A percentile compares a stretch with the other conserved stretches of the same genome.
These are phyloP conservation scores for Elephantulus edwardii DNA, from an alignment of 2,113 vertebrate species.

Conservation along the genomic window DNA sequence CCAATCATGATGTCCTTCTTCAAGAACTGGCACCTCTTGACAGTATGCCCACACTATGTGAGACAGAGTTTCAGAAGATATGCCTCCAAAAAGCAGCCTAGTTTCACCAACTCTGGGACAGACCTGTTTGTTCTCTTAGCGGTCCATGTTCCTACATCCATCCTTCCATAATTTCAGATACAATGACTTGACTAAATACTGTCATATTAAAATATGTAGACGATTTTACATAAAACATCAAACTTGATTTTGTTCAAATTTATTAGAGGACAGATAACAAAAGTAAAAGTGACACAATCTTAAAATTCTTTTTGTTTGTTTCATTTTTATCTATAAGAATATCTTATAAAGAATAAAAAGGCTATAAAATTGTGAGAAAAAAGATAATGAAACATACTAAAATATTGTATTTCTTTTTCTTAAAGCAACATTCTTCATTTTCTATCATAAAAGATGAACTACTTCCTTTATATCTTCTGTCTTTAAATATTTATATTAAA, in stretches of 20 bases:
- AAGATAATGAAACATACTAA: background rate
- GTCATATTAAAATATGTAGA: background rate
- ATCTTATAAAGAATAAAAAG: background rate
- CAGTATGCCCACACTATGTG: too few species aligned
- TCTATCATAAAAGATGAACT: background rate
- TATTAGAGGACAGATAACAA: background rate
- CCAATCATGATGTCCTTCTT: too few species aligned
- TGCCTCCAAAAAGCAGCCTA: too few species aligned
- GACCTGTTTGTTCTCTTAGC: too few species aligned
- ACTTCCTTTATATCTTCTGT: background rate
- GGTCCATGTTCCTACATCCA: too few species aligned
- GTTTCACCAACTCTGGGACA: too few species aligned
- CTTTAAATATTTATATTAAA: too few species aligned
- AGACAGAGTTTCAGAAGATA: too few species aligned
- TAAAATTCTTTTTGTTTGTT: background rate
- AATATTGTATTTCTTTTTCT: background rate
- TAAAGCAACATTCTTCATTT: background rate
- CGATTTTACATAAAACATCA: background rate
- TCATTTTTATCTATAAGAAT: background rate
- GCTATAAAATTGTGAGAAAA: background rate
- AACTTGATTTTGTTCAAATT: constrained; percentile 13
- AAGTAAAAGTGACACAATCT: constrained; percentile 6
- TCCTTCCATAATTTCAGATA: too few species aligned
- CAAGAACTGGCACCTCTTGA: too few species aligned
- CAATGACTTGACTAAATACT: too few species aligned